Percentiles rank a stretch among this genome's conserved stretches.
Evolutionary conservation across 2,888 invertebrate genomes (phyloP).

Genomic region (Empis stercorea): DNA sequence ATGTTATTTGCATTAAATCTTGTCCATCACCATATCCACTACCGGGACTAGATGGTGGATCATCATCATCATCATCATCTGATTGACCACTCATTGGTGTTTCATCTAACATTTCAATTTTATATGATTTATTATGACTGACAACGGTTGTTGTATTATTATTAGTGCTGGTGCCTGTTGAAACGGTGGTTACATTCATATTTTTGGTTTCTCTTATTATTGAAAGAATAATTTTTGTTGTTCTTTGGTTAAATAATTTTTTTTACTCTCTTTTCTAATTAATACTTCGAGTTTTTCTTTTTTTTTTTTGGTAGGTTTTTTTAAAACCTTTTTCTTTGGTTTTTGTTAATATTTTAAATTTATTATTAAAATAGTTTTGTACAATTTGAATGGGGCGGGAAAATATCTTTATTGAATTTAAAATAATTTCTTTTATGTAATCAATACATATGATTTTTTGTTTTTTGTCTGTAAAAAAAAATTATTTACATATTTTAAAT

Average conservation of each 20-base stretch:
- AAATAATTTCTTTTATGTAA: too few relatives aligned
- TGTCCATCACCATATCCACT: conserved; percentile 66
- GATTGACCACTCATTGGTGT: conserved; percentile 48
- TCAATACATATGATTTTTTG: too few relatives aligned
- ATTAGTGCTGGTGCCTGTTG: conserved; percentile 24
- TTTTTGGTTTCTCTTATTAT: conserved; percentile 4
- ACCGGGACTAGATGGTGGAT: conserved; percentile 66
- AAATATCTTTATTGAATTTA: too few relatives aligned
- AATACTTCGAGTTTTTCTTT: neutral
- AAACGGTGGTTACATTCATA: conserved; percentile 33
- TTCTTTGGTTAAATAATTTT: conserved; percentile 11
- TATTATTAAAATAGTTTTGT: too few relatives aligned
- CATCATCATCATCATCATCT: conserved; percentile 77
- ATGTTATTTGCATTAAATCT: conserved; percentile 71
- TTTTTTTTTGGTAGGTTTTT: neutral
- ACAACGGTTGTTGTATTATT: conserved; percentile 13
- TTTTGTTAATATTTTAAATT: too few relatives aligned
- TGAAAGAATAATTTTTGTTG: conserved; percentile 10
- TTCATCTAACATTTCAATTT: conserved; percentile 58
- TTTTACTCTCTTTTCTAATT: neutral
- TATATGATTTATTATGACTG: conserved; percentile 40
- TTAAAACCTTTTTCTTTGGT: neutral
- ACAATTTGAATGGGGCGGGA: too few relatives aligned
- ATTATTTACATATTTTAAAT: too few relatives aligned
- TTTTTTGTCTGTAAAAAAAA: too few relatives aligned